These are phyloP conservation scores for Hydriomena furcata DNA, from an alignment of 2,888 invertebrate species.

Conservation along the genomic window DNA sequence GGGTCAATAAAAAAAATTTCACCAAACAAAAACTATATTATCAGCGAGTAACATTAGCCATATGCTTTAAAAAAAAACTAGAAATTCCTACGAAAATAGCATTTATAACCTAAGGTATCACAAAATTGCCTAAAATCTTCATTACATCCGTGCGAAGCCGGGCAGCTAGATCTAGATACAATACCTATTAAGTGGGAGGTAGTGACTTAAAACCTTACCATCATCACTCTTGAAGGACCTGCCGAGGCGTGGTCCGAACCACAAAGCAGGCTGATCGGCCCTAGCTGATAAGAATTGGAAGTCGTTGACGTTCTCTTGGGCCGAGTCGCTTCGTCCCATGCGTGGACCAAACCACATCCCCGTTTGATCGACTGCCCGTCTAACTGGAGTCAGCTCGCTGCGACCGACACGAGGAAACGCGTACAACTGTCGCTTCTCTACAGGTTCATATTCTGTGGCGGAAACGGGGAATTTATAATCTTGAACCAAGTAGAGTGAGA, in stretches of 20 bases:
- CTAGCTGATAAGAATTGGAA: slow-evolving; percentile 38
- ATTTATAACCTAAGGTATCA: too few species aligned
- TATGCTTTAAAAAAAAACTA: too few species aligned
- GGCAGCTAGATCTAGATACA: too few species aligned
- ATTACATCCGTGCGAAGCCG: too few species aligned
- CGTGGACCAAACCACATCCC: slow-evolving; percentile 50
- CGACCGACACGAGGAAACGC: slow-evolving; percentile 75
- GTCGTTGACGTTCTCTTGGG: slow-evolving; percentile 17
- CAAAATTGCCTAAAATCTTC: too few species aligned
- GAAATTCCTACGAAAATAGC: too few species aligned
- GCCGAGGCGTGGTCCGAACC: slow-evolving; percentile 88
- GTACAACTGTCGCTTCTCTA: slow-evolving; percentile 64
- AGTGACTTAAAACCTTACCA: slow-evolving; percentile 42
- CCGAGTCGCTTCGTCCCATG: slow-evolving; percentile 58
- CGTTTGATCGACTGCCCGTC: neutral
- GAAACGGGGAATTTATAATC: too few species aligned
- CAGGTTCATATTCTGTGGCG: slow-evolving; percentile 58
- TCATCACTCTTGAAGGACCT: slow-evolving; percentile 69
- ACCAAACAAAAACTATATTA: too few species aligned
- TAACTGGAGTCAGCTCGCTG: slow-evolving; percentile 32
- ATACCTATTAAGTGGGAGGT: neutral
- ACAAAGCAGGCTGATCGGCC: slow-evolving; percentile 71
- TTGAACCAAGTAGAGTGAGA: too few species aligned
- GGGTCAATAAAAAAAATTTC: too few species aligned
- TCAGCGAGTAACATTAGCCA: too few species aligned